A percentile compares a stretch with the other conserved stretches of the same genome.
Evolutionary conservation across 2,888 invertebrate species (phyloP).

Genomic region (Neoaliturus tenellus): DNA sequence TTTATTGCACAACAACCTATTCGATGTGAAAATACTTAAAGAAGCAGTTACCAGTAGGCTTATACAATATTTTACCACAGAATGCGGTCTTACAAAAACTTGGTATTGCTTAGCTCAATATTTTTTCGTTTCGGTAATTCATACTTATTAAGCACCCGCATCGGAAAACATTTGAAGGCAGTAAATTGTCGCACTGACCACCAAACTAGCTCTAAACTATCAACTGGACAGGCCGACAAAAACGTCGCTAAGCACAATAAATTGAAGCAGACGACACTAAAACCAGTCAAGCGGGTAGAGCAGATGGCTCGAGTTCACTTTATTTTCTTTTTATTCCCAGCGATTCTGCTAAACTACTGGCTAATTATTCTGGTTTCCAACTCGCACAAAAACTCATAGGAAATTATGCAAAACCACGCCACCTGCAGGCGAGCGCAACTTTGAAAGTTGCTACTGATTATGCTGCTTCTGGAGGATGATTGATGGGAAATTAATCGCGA

Average conservation of each 20-base stretch:
- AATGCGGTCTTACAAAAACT: no score
- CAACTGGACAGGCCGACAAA: not conserved
- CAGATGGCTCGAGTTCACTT: not conserved
- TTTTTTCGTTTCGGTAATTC: no score
- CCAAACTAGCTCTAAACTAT: not conserved
- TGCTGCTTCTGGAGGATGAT: not conserved
- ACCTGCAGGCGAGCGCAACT: conserved; percentile 2
- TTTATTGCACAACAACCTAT: no score
- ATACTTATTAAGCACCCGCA: no score
- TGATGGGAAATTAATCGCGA: no score
- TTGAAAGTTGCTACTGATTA: not conserved
- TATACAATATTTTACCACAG: no score
- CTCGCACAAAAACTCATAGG: not conserved
- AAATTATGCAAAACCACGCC: conserved; percentile 10
- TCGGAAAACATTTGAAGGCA: not conserved
- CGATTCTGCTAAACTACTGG: not conserved
- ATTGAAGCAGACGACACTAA: conserved; percentile 2
- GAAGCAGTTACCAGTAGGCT: no score
- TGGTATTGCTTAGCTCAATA: no score
- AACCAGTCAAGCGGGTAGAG: conserved; percentile 1
- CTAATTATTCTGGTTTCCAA: conserved; percentile 15
- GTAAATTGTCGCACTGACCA: not conserved
- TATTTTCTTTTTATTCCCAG: conserved; percentile 10
- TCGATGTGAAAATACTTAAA: no score
- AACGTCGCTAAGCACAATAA: conserved; percentile 3